Percentiles rank a stretch among this genome's conserved stretches.
Conservation (phyloP, 2,888 invertebrate genomes). For the Cloeon dipterum region DNA sequence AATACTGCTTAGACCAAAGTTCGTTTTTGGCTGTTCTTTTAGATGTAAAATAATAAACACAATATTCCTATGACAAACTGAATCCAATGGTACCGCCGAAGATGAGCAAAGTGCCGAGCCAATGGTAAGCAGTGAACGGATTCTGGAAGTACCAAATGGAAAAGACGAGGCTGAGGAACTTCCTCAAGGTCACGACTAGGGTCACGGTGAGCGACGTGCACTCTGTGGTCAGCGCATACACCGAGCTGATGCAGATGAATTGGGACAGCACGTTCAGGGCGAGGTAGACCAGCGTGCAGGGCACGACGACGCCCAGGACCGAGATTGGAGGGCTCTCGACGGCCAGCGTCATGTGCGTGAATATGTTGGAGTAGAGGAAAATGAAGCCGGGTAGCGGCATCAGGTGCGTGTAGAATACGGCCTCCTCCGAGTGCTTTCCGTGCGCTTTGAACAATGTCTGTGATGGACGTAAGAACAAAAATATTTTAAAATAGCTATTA, state of each 20-base stretch:
- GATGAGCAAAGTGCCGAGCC: slow-evolving; percentile 74
- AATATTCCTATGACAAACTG: too few relatives aligned
- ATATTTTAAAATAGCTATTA: too few relatives aligned
- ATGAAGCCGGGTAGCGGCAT: slow-evolving; percentile 77
- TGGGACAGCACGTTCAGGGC: slow-evolving; percentile 69
- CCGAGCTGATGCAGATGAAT: slow-evolving; percentile 86
- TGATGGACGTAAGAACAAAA: too few relatives aligned
- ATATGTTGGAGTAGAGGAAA: slow-evolving; percentile 51
- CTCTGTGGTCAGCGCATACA: slow-evolving; percentile 83
- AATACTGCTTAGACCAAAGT: too few relatives aligned
- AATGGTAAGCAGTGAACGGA: slow-evolving; percentile 76
- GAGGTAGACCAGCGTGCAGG: slow-evolving; percentile 56
- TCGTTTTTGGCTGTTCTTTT: too few relatives aligned
- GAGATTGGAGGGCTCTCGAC: slow-evolving; percentile 33
- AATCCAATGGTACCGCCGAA: slow-evolving; percentile 93
- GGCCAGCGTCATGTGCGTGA: slow-evolving; percentile 49
- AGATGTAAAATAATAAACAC: too few relatives aligned
- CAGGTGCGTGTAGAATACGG: slow-evolving; percentile 70
- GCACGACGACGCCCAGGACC: too few relatives aligned
- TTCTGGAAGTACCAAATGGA: slow-evolving; percentile 89
- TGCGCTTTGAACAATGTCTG: slow-evolving; percentile 49
- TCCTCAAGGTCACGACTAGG: slow-evolving; percentile 81
- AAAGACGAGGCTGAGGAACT: slow-evolving; percentile 85
- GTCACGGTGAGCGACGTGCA: slow-evolving; percentile 88
- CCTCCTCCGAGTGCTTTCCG: slow-evolving; percentile 83